Conservation (phyloP, 2,797 vertebrate genomes). For the Antennarius maculatus region DNA sequence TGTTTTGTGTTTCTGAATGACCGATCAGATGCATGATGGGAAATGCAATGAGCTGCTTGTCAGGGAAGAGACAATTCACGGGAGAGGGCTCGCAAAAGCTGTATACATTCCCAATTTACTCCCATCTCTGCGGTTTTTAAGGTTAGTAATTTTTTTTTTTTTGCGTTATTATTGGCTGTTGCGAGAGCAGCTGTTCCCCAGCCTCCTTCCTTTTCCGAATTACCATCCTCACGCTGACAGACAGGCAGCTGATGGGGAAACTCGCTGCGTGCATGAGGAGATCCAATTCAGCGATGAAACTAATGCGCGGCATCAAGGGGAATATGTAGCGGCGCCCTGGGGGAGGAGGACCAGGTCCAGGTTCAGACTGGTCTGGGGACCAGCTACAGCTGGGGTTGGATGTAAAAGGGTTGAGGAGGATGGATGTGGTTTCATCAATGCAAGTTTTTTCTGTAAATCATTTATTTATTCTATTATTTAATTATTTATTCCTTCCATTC, state of each 20-base stretch:
- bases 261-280: constrained; percentile 77
- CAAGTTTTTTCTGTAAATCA: constrained; percentile 27
- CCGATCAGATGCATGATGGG: constrained; percentile 99
- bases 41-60: constrained; percentile 99
- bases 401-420: too few relatives aligned
- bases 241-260: constrained; percentile 76
- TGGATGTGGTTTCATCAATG: constrained; percentile 8
- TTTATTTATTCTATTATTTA: constrained; percentile 43
- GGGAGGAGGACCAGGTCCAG: constrained; percentile 27
- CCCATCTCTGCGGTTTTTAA: constrained; percentile 76
- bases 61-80: constrained; percentile 92
- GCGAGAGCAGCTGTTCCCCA: constrained; percentile 85
- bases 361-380: constrained; percentile 18
- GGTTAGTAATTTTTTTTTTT: constrained; percentile 72
- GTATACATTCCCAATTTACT: constrained; percentile 77
- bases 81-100: constrained; percentile 85
- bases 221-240: constrained; percentile 82
- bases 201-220: constrained; percentile 78
- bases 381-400: background rate
- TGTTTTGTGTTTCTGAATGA: constrained; percentile 99
- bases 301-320: constrained; percentile 75
- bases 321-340: constrained; percentile 34
- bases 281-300: constrained; percentile 78
- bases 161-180: constrained; percentile 84
- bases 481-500: constrained; percentile 61